Conservation (phyloP, 2,797 vertebrate genomes). For the Huso huso region DNA sequence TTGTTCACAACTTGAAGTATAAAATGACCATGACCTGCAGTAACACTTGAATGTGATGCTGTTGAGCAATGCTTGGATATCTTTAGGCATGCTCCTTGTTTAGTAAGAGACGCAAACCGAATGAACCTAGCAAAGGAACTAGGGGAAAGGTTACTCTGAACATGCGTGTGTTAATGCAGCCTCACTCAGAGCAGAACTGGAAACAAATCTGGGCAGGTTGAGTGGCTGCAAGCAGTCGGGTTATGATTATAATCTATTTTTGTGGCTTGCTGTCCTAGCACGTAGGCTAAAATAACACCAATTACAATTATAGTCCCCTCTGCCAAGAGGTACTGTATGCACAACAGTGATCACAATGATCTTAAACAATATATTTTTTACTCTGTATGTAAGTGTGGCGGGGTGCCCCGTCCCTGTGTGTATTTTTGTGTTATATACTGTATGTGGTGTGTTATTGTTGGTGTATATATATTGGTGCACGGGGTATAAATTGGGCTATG, state of each 20-base stretch:
- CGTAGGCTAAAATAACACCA: conserved; percentile 1
- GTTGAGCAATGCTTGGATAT: conserved; percentile 23
- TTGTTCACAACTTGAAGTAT: conserved; percentile 33
- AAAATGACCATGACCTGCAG: conserved; percentile 47
- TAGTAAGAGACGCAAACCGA: conserved; percentile 48
- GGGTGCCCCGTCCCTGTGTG: too few relatives aligned
- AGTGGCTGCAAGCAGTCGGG: conserved; percentile 33
- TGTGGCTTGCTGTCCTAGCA: conserved; percentile 19
- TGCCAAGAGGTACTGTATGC: too few relatives aligned
- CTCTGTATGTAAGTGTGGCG: too few relatives aligned
- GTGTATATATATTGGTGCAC: too few relatives aligned
- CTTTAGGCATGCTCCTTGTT: conserved; percentile 39
- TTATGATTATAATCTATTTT: conserved; percentile 47
- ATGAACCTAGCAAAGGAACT: conserved; percentile 52
- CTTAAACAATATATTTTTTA: too few relatives aligned
- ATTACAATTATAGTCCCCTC: not conserved
- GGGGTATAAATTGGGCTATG: too few relatives aligned
- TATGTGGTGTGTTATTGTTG: too few relatives aligned
- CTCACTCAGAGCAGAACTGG: conserved; percentile 38
- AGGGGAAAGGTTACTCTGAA: conserved; percentile 64
- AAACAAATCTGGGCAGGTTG: conserved; percentile 28
- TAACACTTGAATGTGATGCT: not conserved
- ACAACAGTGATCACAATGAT: too few relatives aligned
- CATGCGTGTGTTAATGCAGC: conserved; percentile 36
- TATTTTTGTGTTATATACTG: too few relatives aligned